phyloP scores from a whole-genome alignment of 2,113 vertebrate species.

The Antechinus stuartii region DNA sequence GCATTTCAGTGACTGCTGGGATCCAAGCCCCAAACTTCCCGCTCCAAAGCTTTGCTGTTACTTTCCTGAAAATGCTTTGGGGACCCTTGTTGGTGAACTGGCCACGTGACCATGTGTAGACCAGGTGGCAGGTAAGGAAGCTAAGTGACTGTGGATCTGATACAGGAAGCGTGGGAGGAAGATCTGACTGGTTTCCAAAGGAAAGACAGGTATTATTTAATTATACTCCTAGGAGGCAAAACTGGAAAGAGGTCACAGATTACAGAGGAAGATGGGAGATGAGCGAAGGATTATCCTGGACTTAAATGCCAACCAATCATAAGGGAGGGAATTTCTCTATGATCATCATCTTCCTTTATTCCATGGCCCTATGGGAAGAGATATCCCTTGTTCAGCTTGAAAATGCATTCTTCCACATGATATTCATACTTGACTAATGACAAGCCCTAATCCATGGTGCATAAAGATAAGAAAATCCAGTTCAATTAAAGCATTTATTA shows the following conservation, averaged over 20 bases:
- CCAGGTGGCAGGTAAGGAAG: neutral
- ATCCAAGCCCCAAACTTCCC: neutral
- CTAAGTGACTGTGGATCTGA: neutral
- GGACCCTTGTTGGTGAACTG: neutral
- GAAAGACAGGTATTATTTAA: neutral
- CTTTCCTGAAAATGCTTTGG: neutral
- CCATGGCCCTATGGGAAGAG: neutral
- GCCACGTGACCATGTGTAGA: neutral
- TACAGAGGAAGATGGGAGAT: neutral
- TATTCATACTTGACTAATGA: neutral
- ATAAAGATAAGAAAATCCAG: neutral
- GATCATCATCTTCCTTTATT: neutral
- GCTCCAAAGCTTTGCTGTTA: neutral
- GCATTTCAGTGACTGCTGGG: neutral
- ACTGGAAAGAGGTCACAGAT: neutral
- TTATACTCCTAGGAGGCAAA: neutral
- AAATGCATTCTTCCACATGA: neutral
- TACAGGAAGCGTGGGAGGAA: neutral
- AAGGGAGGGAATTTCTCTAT: neutral
- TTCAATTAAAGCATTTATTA: neutral
- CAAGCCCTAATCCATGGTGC: neutral
- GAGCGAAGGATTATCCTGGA: neutral
- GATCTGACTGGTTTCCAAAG: neutral
- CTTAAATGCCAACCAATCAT: neutral
- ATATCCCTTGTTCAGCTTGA: neutral